These are phyloP conservation scores for Micronisus gabar DNA, from an alignment of 2,113 vertebrate genomes.

Conservation along the genomic window DNA sequence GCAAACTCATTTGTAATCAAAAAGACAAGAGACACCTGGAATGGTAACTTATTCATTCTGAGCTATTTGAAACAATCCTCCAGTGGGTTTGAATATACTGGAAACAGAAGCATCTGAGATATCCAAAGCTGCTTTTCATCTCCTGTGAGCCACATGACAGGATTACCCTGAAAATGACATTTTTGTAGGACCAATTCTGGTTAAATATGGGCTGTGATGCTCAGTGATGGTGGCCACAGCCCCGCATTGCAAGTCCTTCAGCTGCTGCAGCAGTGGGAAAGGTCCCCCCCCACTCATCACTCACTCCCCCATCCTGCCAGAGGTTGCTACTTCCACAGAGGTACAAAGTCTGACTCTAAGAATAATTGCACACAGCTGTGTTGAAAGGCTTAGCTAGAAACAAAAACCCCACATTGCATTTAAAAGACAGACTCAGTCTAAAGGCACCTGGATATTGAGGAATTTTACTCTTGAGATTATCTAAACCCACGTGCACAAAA, in stretches of 20 bases:
- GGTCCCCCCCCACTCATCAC: accelerated
- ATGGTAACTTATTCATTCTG: neutral
- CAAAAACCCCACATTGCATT: neutral
- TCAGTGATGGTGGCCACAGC: neutral
- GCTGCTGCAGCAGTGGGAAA: neutral
- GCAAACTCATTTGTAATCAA: neutral
- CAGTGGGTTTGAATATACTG: neutral
- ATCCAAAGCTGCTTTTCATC: neutral
- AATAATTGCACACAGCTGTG: neutral
- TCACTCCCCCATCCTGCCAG: neutral
- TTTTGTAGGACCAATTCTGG: neutral
- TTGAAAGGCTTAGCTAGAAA: neutral
- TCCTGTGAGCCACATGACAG: neutral
- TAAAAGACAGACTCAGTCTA: neutral
- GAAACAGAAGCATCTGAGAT: neutral
- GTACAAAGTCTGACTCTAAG: neutral
- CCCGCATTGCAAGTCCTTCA: neutral
- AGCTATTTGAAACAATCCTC: neutral
- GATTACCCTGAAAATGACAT: neutral
- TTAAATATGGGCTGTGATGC: neutral
- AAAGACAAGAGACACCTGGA: neutral
- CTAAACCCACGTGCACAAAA: neutral
- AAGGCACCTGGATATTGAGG: neutral
- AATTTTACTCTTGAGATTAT: neutral
- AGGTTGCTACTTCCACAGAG: neutral